Evolutionary conservation across 2,113 vertebrate genomes (phyloP).

Genomic region (Petroica traversi): DNA sequence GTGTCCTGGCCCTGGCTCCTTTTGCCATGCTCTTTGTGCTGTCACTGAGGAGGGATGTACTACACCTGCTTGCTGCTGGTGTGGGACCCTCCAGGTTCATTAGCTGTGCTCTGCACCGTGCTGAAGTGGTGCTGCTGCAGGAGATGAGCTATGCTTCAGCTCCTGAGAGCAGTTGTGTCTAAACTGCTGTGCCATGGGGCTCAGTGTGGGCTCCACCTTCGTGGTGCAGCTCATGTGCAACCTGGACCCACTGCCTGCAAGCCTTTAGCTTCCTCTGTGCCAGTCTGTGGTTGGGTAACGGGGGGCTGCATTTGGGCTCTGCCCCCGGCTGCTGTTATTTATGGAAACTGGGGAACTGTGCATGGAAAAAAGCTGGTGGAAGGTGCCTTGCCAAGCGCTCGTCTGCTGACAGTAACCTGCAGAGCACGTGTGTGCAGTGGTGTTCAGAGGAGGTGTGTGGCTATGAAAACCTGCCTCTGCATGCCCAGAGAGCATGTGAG

Average conservation of each 20-base stretch:
- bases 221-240: fast-evolving
- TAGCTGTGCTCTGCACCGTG: not conserved
- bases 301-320: not conserved
- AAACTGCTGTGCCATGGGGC: not conserved
- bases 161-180: not conserved
- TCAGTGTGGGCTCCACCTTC: fast-evolving
- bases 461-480: slow-evolving; percentile 5
- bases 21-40: not conserved
- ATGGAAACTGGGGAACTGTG: not conserved
- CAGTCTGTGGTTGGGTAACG: not conserved
- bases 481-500: not conserved
- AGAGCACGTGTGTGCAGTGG: not conserved
- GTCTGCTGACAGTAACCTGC: not conserved
- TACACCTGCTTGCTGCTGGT: not conserved
- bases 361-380: not conserved
- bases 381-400: not conserved
- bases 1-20: not conserved
- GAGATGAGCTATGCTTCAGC: not conserved
- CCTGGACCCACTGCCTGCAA: not conserved
- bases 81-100: not conserved
- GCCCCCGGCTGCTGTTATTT: not conserved
- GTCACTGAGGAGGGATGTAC: not conserved
- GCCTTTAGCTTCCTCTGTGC: not conserved
- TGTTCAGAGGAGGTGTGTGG: not conserved
- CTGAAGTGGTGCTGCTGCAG: not conserved